phyloP scores from a whole-genome alignment of 2,888 invertebrate species.

The Plagiodera versicolora region DNA sequence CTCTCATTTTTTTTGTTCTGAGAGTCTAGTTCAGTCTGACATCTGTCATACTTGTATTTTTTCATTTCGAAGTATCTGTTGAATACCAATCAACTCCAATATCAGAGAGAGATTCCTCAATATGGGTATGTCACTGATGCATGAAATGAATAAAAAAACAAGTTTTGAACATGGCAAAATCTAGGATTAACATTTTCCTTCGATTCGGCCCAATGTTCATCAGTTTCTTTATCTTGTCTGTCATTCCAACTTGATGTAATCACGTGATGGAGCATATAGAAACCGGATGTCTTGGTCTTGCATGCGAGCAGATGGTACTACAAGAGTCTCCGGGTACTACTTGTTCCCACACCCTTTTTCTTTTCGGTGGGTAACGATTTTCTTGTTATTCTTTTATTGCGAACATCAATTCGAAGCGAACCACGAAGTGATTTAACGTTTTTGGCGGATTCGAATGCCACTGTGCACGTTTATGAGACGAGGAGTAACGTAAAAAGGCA shows the following conservation, averaged over 20 bases:
- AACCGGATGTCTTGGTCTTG: constrained; percentile 43
- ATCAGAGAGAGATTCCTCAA: too few relatives aligned
- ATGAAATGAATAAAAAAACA: too few relatives aligned
- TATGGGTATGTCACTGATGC: too few relatives aligned
- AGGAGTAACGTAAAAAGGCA: constrained; percentile 20
- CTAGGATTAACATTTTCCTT: too few relatives aligned
- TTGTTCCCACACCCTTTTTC: constrained; percentile 29
- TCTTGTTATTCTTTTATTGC: constrained; percentile 24
- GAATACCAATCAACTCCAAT: too few relatives aligned
- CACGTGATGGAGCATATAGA: constrained; percentile 27
- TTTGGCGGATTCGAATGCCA: constrained; percentile 22
- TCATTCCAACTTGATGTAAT: constrained; percentile 24
- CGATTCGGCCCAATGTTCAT: too few relatives aligned
- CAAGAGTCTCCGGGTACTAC: constrained; percentile 25
- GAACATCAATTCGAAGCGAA: constrained; percentile 16
- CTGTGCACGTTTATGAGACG: constrained; percentile 18
- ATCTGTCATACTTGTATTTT: too few relatives aligned
- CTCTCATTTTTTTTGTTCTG: too few relatives aligned
- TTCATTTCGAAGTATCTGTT: too few relatives aligned
- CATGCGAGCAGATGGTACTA: constrained; percentile 33
- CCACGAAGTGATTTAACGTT: constrained; percentile 24
- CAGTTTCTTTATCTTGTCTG: background rate
- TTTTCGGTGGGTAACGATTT: constrained; percentile 22
- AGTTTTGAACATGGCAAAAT: too few relatives aligned
- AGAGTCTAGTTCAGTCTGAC: too few relatives aligned